These are phyloP conservation scores for Equus quagga DNA, from an alignment of 2,113 vertebrate species.

Conservation along the genomic window DNA sequence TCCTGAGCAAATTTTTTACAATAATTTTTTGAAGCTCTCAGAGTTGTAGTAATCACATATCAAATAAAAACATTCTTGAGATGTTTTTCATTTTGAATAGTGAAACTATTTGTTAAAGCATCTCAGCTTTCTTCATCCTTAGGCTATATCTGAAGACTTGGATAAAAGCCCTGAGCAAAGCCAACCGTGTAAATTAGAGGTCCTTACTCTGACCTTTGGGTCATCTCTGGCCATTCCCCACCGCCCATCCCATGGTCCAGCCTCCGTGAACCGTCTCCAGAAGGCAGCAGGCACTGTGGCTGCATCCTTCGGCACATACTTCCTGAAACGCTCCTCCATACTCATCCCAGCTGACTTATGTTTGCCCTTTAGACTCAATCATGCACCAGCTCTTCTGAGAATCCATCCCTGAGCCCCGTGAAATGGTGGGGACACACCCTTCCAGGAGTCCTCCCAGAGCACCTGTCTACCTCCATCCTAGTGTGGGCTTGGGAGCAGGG, in stretches of 20 bases:
- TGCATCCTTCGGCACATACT: rapidly evolving
- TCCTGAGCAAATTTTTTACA: neutral
- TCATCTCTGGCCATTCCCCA: rapidly evolving
- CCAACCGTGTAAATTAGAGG: rapidly evolving
- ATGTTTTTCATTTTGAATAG: neutral
- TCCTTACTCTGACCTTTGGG: too few species aligned
- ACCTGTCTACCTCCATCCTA: neutral
- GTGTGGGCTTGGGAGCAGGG: neutral
- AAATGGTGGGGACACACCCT: neutral
- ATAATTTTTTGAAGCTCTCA: neutral
- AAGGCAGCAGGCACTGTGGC: rapidly evolving
- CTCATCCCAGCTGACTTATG: too few species aligned
- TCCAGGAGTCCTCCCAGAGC: rapidly evolving
- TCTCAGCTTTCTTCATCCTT: neutral
- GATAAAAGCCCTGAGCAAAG: too few species aligned
- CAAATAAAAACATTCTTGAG: neutral
- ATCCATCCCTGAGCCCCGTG: rapidly evolving
- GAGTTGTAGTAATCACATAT: neutral
- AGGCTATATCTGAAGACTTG: rapidly evolving
- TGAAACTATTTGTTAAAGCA: neutral
- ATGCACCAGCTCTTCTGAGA: rapidly evolving
- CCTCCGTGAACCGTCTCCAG: rapidly evolving
- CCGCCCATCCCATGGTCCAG: rapidly evolving
- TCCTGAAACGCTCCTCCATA: neutral
- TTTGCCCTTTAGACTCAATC: neutral